Evolutionary conservation across 2,888 invertebrate genomes (phyloP).

Genomic region (Biston betularia): DNA sequence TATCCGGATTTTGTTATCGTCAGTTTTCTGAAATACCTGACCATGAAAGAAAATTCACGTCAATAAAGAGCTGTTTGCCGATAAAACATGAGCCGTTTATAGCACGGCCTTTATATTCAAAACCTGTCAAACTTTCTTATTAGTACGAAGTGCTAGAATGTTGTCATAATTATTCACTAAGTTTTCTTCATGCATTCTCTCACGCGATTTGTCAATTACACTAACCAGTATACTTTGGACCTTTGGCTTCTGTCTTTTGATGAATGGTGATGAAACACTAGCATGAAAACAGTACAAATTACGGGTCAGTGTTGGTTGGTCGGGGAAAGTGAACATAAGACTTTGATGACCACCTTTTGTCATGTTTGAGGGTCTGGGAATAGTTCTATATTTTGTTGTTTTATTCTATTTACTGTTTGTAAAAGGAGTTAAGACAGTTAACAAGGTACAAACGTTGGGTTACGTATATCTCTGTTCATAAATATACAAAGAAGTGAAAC

Average conservation of each 20-base stretch:
- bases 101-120: background rate
- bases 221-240: conserved; percentile 42
- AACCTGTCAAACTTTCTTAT: conserved; percentile 10
- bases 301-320: conserved; percentile 42
- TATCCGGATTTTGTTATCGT: too few species aligned
- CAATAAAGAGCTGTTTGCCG: too few species aligned
- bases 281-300: conserved; percentile 20
- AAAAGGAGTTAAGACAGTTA: background rate
- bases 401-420: background rate
- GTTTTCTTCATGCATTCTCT: conserved; percentile 48
- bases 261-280: conserved; percentile 22
- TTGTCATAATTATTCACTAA: conserved; percentile 48
- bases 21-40: too few species aligned
- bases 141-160: conserved; percentile 19
- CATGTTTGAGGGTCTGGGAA: conserved; percentile 21
- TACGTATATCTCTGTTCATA: too few species aligned
- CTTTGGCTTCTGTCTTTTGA: conserved; percentile 37
- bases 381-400: background rate
- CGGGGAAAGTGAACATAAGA: conserved; percentile 18
- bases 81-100: too few species aligned
- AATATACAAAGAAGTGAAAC: too few species aligned
- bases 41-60: too few species aligned
- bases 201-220: conserved; percentile 60
- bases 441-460: too few species aligned
- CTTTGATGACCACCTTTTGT: conserved; percentile 34